Evolutionary conservation across 2,888 invertebrate genomes (phyloP), one percentile per base, ranked within the genome.

Genomic region (Rhynchonema sp.): DNA sequence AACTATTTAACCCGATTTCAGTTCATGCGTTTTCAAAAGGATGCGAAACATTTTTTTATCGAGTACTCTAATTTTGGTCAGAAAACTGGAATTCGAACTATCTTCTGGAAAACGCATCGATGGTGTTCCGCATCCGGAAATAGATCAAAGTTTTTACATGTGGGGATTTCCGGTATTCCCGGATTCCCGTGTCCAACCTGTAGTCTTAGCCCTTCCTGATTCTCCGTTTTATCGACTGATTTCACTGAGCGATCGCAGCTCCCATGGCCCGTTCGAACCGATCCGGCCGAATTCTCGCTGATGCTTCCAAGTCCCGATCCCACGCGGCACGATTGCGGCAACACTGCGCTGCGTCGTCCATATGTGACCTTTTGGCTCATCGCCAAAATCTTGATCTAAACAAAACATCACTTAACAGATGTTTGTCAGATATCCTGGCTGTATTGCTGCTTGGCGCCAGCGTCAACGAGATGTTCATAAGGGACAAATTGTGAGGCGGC

Each of bases 211-310:
- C n/a, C n/a, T n/a, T n/a, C n/a, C n/a, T n/a, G n/a, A n/a, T n/a
- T n/a, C n/a, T n/a, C n/a, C n/a, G n/a, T n/a, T n/a, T n/a, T n/a
- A n/a, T n/a, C n/a, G n/a, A n/a, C n/a, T n/a, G n/a, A n/a, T n/a
- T n/a, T n/a, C n/a, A n/a, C 9, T 61, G 62, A 17, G 25, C 22
- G 29, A 28, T 30, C 59, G 22, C 75, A 86, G 87, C 87, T 70
- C 98, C 99, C 66, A 96, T 99, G 94, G 98, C 98, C 62, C 98
- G 98, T 26, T 96, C 96, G 1, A 99, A 99, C 77, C 82, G 98
- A 68, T 96, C 96, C 26, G 98, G 98, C 62, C 98, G n/a, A n/a
- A n/a, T 99, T 77, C 80, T 99, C 70, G 87, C 88, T 30, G 96
- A 99, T 76, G 96, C 96, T 57, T 92, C 94, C 76, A 89, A 87